phyloP scores from a whole-genome alignment of 1,140 invertebrate species.

The Cardiocondyla obscurior region DNA sequence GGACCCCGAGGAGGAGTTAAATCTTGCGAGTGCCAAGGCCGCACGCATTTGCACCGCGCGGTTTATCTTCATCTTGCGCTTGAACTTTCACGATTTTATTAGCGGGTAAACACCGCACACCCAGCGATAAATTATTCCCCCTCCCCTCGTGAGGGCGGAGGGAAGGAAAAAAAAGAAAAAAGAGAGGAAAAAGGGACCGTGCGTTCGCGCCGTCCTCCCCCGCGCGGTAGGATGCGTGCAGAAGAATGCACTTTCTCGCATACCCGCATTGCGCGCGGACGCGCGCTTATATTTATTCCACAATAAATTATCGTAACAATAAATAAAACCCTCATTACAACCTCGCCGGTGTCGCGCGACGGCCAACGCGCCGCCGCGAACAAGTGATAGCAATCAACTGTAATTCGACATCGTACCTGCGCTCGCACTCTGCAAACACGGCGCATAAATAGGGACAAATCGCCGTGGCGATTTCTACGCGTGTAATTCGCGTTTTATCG shows the following conservation, averaged over 20 bases:
- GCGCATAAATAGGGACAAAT: constrained; percentile 55
- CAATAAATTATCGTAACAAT: constrained; percentile 63
- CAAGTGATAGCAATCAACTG: constrained; percentile 63
- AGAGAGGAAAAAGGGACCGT: not conserved
- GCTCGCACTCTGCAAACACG: constrained; percentile 29
- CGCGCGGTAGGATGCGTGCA: not conserved
- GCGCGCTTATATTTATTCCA: constrained; percentile 59
- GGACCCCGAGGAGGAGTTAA: constrained; percentile 15
- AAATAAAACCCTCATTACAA: constrained; percentile 66
- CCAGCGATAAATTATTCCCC: constrained; percentile 44
- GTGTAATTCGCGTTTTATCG: constrained; percentile 47
- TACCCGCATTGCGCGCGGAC: not conserved
- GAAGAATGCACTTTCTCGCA: constrained; percentile 36
- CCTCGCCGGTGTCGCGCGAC: constrained; percentile 4
- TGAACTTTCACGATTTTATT: constrained; percentile 57
- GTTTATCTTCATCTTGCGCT: constrained; percentile 52
- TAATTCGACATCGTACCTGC: constrained; percentile 62
- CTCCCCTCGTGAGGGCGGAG: not conserved
- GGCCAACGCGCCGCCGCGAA: constrained; percentile 34
- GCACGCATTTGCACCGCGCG: constrained; percentile 22
- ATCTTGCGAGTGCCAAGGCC: constrained; percentile 45
- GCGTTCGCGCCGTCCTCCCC: not conserved
- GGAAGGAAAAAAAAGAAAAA: constrained; percentile 15
- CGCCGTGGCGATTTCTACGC: constrained; percentile 40
- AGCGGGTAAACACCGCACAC: constrained; percentile 50